Conservation (phyloP, 2,113 vertebrate genomes). For the Malurus melanocephalus region DNA sequence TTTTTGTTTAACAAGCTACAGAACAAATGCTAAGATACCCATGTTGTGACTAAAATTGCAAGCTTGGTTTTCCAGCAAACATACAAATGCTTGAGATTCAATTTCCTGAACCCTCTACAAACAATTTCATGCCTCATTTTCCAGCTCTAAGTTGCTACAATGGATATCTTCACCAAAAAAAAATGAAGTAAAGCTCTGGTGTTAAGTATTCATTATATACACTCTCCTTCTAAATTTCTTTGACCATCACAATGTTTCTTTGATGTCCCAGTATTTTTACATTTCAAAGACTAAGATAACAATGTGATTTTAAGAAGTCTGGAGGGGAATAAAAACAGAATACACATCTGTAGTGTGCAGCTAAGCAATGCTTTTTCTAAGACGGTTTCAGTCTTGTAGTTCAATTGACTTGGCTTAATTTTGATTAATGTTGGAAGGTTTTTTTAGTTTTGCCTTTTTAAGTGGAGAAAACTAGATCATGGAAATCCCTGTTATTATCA, state of each 20-base stretch:
- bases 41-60: constrained; percentile 1
- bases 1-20: constrained; percentile 2
- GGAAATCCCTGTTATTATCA: background rate
- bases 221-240: constrained; percentile 64
- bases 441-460: background rate
- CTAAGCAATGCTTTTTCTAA: constrained; percentile 19
- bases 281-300: constrained; percentile 76
- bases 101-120: constrained; percentile 59
- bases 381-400: background rate
- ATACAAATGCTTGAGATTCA: constrained; percentile 53
- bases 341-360: background rate
- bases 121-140: constrained; percentile 74
- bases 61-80: constrained; percentile 24
- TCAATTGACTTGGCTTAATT: constrained; percentile 31
- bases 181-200: constrained; percentile 36
- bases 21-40: constrained; percentile 12
- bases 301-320: constrained; percentile 73
- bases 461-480: background rate
- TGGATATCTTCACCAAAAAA: constrained; percentile 27
- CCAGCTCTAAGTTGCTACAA: constrained; percentile 55
- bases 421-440: background rate
- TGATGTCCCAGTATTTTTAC: constrained; percentile 72
- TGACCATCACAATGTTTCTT: constrained; percentile 73
- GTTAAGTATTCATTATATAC: constrained; percentile 67
- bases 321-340: constrained; percentile 59